phyloP scores from a whole-genome alignment of 2,113 vertebrate species.

The Daboia siamensis region DNA sequence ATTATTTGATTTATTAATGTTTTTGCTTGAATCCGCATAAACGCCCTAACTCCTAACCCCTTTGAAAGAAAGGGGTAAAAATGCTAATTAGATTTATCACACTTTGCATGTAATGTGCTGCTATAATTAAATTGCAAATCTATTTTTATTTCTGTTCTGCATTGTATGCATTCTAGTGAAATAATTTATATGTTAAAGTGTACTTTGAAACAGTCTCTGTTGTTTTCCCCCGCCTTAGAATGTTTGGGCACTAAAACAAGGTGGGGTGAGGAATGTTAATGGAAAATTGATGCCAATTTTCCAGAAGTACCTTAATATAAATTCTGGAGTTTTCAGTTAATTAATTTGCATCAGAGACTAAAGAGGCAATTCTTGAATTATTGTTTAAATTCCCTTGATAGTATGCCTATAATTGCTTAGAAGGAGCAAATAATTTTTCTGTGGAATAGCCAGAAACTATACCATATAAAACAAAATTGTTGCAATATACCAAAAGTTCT shows the following conservation, averaged over 20 bases:
- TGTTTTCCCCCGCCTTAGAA: slow-evolving; percentile 6
- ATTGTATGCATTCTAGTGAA: slow-evolving; percentile 9
- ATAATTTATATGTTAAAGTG: background rate
- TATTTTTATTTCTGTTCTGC: slow-evolving; percentile 20
- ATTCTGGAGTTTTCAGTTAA: background rate
- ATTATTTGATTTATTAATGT: background rate
- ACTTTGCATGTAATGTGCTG: background rate
- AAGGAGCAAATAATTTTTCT: background rate
- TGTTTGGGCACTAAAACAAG: background rate
- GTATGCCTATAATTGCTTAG: background rate
- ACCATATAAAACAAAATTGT: background rate
- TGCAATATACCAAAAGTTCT: background rate
- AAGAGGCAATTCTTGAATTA: background rate
- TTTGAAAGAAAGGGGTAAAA: slow-evolving; percentile 22
- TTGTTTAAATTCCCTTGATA: background rate
- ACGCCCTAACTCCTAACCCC: background rate
- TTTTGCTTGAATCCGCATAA: slow-evolving; percentile 12
- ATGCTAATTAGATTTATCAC: slow-evolving; percentile 9
- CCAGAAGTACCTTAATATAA: background rate
- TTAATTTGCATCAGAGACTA: background rate
- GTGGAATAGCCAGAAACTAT: background rate
- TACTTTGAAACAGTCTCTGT: slow-evolving; percentile 4
- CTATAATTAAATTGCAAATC: slow-evolving; percentile 13
- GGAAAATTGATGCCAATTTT: background rate
- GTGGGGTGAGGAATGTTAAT: background rate